A percentile compares a stretch with the other conserved stretches of the same genome.
These are phyloP conservation scores for Agrypnia vestita DNA, from an alignment of 1,140 invertebrate genomes.

Conservation along the genomic window DNA sequence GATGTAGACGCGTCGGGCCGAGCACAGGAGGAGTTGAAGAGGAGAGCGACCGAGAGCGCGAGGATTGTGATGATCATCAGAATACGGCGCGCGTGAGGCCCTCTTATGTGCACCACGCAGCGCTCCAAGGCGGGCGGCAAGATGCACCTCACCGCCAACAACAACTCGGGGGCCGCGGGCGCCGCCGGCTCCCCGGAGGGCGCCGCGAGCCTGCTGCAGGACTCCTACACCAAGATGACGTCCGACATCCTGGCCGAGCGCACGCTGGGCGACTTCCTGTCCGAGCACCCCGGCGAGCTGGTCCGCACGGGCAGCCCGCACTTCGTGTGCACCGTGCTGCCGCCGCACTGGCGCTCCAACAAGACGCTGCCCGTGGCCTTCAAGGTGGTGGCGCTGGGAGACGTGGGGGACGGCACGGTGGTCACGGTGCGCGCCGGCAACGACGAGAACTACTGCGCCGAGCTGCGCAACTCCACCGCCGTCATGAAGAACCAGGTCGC, in stretches of 20 bases:
- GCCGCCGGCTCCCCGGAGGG: slow-evolving; percentile 73
- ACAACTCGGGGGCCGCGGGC: slow-evolving; percentile 66
- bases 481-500: slow-evolving; percentile 98
- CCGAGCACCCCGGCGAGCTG: slow-evolving; percentile 93
- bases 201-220: slow-evolving; percentile 79
- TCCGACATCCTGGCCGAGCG: slow-evolving; percentile 89
- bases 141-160: slow-evolving; percentile 74
- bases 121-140: slow-evolving; percentile 61
- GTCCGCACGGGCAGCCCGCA: slow-evolving; percentile 94
- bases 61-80: slow-evolving; percentile 58
- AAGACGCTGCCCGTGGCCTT: slow-evolving; percentile 96
- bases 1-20: too few relatives aligned
- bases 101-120: slow-evolving; percentile 60
- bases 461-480: slow-evolving; percentile 93
- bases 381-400: slow-evolving; percentile 93
- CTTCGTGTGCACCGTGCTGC: slow-evolving; percentile 93
- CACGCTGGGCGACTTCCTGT: slow-evolving; percentile 90
- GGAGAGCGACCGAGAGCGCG: too few relatives aligned
- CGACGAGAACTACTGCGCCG: slow-evolving; percentile 97
- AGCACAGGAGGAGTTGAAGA: too few relatives aligned
- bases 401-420: slow-evolving; percentile 94
- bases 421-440: slow-evolving; percentile 96
- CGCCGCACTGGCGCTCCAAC: slow-evolving; percentile 96
- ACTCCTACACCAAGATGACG: slow-evolving; percentile 92
- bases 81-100: slow-evolving; percentile 44